Conservation (phyloP, 1,140 invertebrate genomes). For the Geopemphigus sp. region DNA sequence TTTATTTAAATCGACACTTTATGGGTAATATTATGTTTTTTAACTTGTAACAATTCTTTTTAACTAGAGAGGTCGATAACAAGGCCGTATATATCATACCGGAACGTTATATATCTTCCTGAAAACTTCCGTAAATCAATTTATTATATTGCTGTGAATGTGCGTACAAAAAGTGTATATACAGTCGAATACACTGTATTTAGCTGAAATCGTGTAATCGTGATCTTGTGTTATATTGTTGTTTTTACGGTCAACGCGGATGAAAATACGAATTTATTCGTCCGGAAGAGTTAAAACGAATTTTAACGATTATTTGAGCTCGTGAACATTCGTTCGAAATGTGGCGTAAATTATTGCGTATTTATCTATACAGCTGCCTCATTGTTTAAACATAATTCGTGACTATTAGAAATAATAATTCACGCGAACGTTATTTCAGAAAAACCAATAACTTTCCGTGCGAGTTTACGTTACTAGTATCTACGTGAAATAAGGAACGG, state of each 20-base stretch:
- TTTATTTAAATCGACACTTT: slow-evolving; percentile 6
- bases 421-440: not conserved
- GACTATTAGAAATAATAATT: not conserved
- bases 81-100: slow-evolving; percentile 26
- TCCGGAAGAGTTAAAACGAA: not conserved
- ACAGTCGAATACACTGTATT: not conserved
- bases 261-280: not conserved
- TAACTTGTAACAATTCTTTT: not conserved
- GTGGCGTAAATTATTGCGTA: not conserved
- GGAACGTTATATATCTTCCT: slow-evolving; percentile 12
- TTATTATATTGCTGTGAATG: not conserved
- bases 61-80: slow-evolving; percentile 13
- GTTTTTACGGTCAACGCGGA: slow-evolving; percentile 13
- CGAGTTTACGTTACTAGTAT: no score
- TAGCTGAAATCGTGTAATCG: slow-evolving; percentile 13
- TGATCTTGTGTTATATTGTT: not conserved
- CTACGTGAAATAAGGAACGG: no score
- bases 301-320: not conserved
- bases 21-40: not conserved
- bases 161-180: not conserved
- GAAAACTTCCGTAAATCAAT: slow-evolving; percentile 7
- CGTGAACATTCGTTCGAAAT: not conserved
- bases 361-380: not conserved
- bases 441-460: not conserved
- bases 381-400: not conserved